A percentile compares a stretch with the other conserved stretches of the same genome.
Conservation (phyloP, 2,888 invertebrate genomes). For the Bellardia pandia region DNA sequence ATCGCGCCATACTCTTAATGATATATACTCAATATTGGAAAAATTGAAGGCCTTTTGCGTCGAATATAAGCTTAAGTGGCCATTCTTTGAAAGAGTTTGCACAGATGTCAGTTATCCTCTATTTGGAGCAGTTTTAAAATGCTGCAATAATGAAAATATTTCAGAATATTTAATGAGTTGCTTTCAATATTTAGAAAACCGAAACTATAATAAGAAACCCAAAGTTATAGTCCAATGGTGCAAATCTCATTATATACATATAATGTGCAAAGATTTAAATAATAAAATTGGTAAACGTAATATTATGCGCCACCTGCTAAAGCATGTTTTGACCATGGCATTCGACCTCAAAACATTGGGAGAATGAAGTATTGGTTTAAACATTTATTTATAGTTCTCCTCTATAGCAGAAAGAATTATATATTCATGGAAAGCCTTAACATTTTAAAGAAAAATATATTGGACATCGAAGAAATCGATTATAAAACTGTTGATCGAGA, state of each 20-base stretch:
- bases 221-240: constrained; percentile 33
- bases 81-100: not conserved
- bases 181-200: not conserved
- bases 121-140: not conserved
- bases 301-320: not conserved
- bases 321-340: constrained; percentile 10
- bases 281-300: constrained; percentile 9
- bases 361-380: constrained; percentile 38
- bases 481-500: too few species aligned
- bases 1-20: not conserved
- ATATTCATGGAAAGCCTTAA: not conserved
- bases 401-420: not conserved
- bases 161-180: not conserved
- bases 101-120: not conserved
- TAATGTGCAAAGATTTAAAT: constrained; percentile 30
- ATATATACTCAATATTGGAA: not conserved
- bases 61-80: not conserved
- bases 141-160: not conserved
- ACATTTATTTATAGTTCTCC: constrained; percentile 21
- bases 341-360: constrained; percentile 9
- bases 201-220: not conserved
- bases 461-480: not conserved
- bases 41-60: not conserved
- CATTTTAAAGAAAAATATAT: constrained; percentile 9
- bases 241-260: constrained; percentile 23